These are phyloP conservation scores for Drosophila arawakana DNA, from an alignment of 1,140 invertebrate genomes.

Conservation along the genomic window DNA sequence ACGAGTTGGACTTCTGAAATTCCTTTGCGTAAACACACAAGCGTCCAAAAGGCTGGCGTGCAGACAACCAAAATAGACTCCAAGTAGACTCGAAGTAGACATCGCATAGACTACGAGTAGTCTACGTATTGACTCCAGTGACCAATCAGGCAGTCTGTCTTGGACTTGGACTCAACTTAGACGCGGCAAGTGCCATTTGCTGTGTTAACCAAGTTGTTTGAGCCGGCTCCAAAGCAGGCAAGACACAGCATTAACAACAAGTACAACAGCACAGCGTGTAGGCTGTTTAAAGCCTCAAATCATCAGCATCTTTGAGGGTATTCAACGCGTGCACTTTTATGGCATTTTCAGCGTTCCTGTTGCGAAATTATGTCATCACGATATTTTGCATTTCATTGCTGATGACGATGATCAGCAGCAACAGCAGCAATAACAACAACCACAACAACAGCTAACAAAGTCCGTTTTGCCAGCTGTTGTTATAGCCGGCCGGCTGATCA, in stretches of 20 bases:
- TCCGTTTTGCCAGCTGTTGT: constrained; percentile 7
- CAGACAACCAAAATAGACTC: constrained; percentile 19
- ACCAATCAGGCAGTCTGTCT: constrained; percentile 17
- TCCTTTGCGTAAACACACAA: constrained; percentile 45
- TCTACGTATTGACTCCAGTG: constrained; percentile 6
- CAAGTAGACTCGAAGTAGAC: neutral
- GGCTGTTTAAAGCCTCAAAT: constrained; percentile 20
- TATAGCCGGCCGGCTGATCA: constrained; percentile 25
- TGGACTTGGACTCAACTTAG: constrained; percentile 5
- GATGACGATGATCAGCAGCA: constrained; percentile 32
- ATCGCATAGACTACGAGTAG: too few species aligned
- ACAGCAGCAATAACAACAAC: neutral
- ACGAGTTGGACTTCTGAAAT: constrained; percentile 59
- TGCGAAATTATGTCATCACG: constrained; percentile 63
- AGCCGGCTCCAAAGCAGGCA: constrained; percentile 48
- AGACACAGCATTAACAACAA: constrained; percentile 4
- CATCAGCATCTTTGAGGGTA: constrained; percentile 11
- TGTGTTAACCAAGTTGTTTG: constrained; percentile 48
- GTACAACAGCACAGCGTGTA: constrained; percentile 42
- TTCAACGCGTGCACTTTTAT: constrained; percentile 59
- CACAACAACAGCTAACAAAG: neutral
- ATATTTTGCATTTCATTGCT: constrained; percentile 52
- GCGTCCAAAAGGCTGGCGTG: constrained; percentile 11
- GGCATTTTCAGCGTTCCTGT: constrained; percentile 54
- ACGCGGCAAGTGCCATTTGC: constrained; percentile 61